Evolutionary conservation across 2,888 invertebrate genomes (phyloP).

Genomic region (Euzophera pinguis): DNA sequence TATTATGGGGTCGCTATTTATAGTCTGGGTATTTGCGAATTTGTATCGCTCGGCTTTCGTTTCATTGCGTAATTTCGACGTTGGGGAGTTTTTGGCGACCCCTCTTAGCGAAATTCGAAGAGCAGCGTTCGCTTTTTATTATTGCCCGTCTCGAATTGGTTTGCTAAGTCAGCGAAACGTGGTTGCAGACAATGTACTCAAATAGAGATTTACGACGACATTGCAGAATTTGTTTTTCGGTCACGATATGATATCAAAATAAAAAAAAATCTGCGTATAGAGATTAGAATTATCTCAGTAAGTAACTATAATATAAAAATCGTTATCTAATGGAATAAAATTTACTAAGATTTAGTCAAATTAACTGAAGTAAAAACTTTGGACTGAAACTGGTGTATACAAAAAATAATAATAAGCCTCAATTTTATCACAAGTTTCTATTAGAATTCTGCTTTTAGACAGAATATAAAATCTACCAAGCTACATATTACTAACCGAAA

Average conservation of each 20-base stretch:
- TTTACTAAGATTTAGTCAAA: no score
- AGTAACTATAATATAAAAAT: no score
- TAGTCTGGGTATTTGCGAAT: slow-evolving; percentile 55
- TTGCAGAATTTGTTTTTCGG: neutral
- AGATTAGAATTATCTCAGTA: no score
- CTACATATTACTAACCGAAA: no score
- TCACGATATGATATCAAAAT: neutral
- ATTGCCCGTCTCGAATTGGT: slow-evolving; percentile 18
- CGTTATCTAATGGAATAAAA: no score
- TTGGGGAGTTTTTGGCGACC: slow-evolving; percentile 37
- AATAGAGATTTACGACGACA: neutral
- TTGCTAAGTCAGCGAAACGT: slow-evolving; percentile 5
- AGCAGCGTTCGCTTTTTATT: slow-evolving; percentile 37
- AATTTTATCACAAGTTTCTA: no score
- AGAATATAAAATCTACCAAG: no score
- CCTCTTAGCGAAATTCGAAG: slow-evolving; percentile 33
- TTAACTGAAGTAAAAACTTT: no score
- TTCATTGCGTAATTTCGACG: slow-evolving; percentile 64
- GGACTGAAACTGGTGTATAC: no score
- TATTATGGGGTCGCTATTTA: slow-evolving; percentile 40
- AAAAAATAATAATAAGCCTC: no score
- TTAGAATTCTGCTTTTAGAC: no score
- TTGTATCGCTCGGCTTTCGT: slow-evolving; percentile 61
- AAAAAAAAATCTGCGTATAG: no score
- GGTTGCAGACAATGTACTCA: neutral